Evolutionary conservation across 2,888 invertebrate species (phyloP).

Genomic region (Lordiphosa fenestrarum): DNA sequence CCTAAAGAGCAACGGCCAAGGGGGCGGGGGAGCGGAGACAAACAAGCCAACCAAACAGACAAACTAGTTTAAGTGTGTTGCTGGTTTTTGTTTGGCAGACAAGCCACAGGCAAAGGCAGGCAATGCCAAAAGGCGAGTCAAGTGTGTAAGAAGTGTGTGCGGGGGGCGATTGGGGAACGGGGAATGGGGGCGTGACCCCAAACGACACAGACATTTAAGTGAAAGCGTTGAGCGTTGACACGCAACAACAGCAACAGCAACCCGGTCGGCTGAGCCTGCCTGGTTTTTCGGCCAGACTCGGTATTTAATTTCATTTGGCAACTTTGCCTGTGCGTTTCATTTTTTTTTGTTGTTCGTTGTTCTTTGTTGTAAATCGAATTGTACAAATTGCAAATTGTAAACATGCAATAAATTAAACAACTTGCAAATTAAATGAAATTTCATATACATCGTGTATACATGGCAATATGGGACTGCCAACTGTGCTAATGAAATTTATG

Average conservation of each 20-base stretch:
- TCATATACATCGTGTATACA: slow-evolving; percentile 41
- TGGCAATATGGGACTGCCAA: slow-evolving; percentile 40
- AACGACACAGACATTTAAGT: slow-evolving; percentile 70
- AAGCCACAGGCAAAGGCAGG: slow-evolving; percentile 36
- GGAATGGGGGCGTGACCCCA: slow-evolving; percentile 70
- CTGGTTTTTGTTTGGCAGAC: slow-evolving; percentile 41
- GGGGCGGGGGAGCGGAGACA: slow-evolving; percentile 15
- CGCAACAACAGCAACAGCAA: slow-evolving; percentile 47
- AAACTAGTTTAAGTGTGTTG: slow-evolving; percentile 64
- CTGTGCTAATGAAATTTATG: slow-evolving; percentile 71
- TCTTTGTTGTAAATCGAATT: slow-evolving; percentile 67
- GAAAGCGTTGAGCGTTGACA: slow-evolving; percentile 70
- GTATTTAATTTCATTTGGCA: slow-evolving; percentile 69
- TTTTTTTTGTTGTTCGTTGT: slow-evolving; percentile 2
- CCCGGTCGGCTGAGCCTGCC: slow-evolving; percentile 37
- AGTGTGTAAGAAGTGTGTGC: slow-evolving; percentile 23
- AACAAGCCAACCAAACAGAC: slow-evolving; percentile 58
- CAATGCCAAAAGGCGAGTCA: slow-evolving; percentile 39
- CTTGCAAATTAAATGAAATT: slow-evolving; percentile 70
- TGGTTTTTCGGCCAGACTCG: slow-evolving; percentile 33
- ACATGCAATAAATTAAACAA: slow-evolving; percentile 74
- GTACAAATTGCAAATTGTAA: slow-evolving; percentile 74
- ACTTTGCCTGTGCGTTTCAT: slow-evolving; percentile 50
- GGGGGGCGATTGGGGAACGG: slow-evolving; percentile 37
- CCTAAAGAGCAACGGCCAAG: slow-evolving; percentile 1